Conservation (phyloP, 2,797 vertebrate species). For the Liasis olivaceus region DNA sequence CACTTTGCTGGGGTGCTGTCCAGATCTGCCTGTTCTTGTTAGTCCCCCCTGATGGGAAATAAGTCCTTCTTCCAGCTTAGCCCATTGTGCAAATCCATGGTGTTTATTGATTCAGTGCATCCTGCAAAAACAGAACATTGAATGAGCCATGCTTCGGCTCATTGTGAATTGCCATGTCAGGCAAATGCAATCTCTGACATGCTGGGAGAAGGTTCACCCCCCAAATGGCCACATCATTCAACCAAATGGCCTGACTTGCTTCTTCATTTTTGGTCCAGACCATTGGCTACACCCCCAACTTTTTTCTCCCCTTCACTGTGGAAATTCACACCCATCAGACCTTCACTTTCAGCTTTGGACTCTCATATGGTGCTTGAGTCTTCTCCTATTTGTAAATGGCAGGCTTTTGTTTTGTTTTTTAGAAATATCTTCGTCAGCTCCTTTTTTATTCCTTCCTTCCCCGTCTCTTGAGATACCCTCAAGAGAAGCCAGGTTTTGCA, state of each 20-base stretch:
- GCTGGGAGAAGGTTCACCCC: not conserved
- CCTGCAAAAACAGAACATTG: not conserved
- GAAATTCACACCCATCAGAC: not conserved
- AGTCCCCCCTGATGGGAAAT: not conserved
- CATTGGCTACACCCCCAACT: not conserved
- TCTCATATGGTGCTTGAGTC: not conserved
- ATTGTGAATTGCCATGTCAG: not conserved
- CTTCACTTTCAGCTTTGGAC: not conserved
- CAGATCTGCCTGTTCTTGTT: not conserved
- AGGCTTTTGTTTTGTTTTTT: too few relatives aligned
- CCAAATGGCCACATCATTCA: not conserved
- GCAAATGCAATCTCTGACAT: not conserved
- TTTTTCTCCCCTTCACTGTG: not conserved
- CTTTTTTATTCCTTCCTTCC: not conserved
- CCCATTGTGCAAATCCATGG: too few relatives aligned
- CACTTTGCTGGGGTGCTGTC: not conserved
- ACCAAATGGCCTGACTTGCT: not conserved
- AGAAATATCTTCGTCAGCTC: conserved; percentile 18
- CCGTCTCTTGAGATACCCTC: conserved; percentile 23
- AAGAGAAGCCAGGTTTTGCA: conserved; percentile 50
- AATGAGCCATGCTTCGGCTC: not conserved
- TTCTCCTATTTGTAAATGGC: not conserved
- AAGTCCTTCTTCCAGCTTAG: not conserved
- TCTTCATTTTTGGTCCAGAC: not conserved
- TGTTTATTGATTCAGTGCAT: not conserved